Evolutionary conservation across 2,113 vertebrate species (phyloP), one percentile per base, ranked within the genome.

Genomic region (Salvator merianae): DNA sequence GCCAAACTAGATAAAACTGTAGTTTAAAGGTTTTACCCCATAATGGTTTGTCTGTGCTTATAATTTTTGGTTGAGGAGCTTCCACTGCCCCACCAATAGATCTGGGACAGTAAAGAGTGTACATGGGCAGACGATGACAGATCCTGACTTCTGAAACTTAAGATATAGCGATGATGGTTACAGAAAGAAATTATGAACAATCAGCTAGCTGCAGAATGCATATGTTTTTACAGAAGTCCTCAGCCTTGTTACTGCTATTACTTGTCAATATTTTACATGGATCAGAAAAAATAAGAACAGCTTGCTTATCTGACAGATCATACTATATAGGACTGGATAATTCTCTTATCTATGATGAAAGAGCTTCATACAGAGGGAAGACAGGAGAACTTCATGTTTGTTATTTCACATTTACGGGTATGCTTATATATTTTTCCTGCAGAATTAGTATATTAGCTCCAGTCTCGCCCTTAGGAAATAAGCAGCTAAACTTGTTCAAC

Each of bases 401-500:
- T n/a, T 63, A 36, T 16, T 69, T n/a, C 84, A 24, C 86, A 77
- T 26, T 0, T 59, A 20, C 18, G 55, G 14, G 8, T 8, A 40
- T 50, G 3, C 83, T 59, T 70, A 34, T 40, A 86, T 36, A 7
- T 68, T 89, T 85, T 34, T 63, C 32, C 12, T 65, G 66, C 38
- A 65, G 13, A n/a, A 24, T 36, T n/a, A 14, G 55, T 71, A 77
- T 72, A 82, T 70, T 7, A n/a, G 53, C 24, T 24, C 63, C 6
- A 82, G 34, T 70, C 22, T 32, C 18, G 59, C 32, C 38, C 59
- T n/a, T 5, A 75, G 65, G 70, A 77, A 55, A 83, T 36, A 88
- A 89, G 72, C 28, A 79, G 53, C 70, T 84, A 40, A 80, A 88
- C 79, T 53, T 84, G 59, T 65, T 32, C 77, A 87, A 73, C 55